Evolutionary conservation across 2,797 vertebrate species (phyloP), one percentile per base, ranked within the genome.

Genomic region (Rhinogobio ventralis): DNA sequence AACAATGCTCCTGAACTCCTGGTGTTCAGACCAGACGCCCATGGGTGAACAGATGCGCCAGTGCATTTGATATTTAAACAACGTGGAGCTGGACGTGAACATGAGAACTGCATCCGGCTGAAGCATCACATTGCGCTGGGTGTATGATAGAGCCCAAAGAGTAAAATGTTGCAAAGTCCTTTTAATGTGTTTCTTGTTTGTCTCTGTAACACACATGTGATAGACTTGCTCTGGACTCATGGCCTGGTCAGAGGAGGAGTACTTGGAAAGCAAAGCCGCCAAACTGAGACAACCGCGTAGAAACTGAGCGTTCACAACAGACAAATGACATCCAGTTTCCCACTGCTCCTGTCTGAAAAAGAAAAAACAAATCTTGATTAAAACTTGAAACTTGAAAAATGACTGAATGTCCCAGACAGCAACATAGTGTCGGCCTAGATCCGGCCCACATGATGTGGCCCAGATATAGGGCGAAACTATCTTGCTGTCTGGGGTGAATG

Each of bases 191-290:
- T 20, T 51, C 25, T 57, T 11, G 45, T 46, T 30, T 68, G 46
- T 57, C 66, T 42, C 1, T 30, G n/a, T 20, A 53, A 91, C 94
- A 74, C 89, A 95, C 95, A 57, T 91, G 87, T 94, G 94, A 85
- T 93, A 92, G 69, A 95, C 90, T 39, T 93, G 93, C 36, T 94
- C 90, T 0, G 91, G 83, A n/a, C 88, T 87, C 88, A 94, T 93
- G 60, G 86, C 79, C 74, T 80, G 88, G 39, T 2, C 85, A 39
- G 90, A 60, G 78, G 85, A 71, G 0, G 51, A 74, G 77, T 86
- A 85, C 77, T 66, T 92, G 85, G 91, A 88, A 72, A 92, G 93
- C 75, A 93, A 89, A 30, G 87, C 82, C 42, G 93, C 94, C 39
- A 95, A 91, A 55, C 88, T 89, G 69, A 94, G 89, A 42, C 94